A percentile compares a stretch with the other conserved stretches of the same genome.
Conservation (phyloP, 1,140 invertebrate species). For the Habropoda laboriosa region DNA sequence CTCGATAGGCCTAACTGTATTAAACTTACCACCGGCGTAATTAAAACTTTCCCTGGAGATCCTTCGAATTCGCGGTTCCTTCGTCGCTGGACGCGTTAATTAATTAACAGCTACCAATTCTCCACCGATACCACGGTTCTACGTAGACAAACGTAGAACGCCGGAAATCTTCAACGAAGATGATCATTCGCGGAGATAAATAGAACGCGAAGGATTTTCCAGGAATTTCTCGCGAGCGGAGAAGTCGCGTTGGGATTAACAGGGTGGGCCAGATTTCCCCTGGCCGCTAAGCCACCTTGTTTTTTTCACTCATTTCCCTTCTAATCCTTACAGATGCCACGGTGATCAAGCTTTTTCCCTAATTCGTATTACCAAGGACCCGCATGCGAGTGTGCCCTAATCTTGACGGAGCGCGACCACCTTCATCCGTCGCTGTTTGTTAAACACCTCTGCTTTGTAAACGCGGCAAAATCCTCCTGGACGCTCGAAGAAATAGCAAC, state of each 20-base stretch:
- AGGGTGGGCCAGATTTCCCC: conserved; percentile 59
- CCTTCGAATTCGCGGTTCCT: neutral
- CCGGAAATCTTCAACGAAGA: no score
- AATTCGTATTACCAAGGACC: conserved; percentile 61
- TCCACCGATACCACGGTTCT: no score
- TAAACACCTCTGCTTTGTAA: conserved; percentile 51
- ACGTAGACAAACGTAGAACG: no score
- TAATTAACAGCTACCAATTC: conserved; percentile 22
- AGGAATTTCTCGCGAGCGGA: conserved; percentile 7
- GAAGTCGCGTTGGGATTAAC: conserved; percentile 57
- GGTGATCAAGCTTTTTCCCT: conserved; percentile 60
- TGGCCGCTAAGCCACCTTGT: conserved; percentile 35
- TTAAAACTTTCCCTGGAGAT: conserved; percentile 68
- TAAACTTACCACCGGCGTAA: conserved; percentile 77
- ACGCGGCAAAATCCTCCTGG: neutral
- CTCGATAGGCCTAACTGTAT: conserved; percentile 77
- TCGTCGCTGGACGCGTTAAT: conserved; percentile 12
- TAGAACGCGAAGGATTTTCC: neutral
- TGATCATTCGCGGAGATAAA: no score
- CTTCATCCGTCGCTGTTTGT: conserved; percentile 42
- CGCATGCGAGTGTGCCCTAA: conserved; percentile 65
- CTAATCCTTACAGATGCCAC: conserved; percentile 68
- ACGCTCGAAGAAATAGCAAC: no score
- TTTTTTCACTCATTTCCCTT: conserved; percentile 63
- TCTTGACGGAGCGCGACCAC: conserved; percentile 58